These are phyloP conservation scores for Megastigmus dorsalis DNA, from an alignment of 2,888 invertebrate genomes.

Conservation along the genomic window DNA sequence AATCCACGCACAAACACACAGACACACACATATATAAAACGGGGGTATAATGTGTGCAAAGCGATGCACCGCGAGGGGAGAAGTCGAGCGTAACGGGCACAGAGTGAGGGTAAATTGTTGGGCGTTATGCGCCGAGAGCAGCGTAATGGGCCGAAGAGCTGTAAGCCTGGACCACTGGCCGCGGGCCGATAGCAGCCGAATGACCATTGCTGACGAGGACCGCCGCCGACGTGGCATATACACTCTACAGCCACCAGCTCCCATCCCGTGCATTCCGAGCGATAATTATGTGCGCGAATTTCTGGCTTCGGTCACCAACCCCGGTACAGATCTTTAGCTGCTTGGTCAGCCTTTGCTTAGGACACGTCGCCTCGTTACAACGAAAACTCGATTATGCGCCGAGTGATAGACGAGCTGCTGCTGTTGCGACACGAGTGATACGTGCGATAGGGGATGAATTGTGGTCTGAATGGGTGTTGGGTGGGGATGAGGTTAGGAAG, in stretches of 20 bases:
- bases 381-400: background rate
- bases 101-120: slow-evolving; percentile 25
- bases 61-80: background rate
- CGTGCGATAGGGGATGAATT: too few species aligned
- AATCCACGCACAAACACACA: background rate
- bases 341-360: slow-evolving; percentile 74
- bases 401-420: background rate
- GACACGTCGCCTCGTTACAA: slow-evolving; percentile 59
- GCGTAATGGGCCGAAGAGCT: slow-evolving; percentile 48
- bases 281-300: slow-evolving; percentile 66
- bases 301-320: slow-evolving; percentile 16
- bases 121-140: slow-evolving; percentile 3
- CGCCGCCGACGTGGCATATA: too few species aligned
- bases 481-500: too few species aligned
- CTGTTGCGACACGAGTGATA: too few species aligned
- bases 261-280: slow-evolving; percentile 49
- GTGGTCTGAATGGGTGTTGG: too few species aligned
- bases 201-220: slow-evolving; percentile 71
- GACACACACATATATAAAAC: too few species aligned
- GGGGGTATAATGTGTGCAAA: background rate
- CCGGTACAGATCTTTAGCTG: slow-evolving; percentile 52
- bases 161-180: slow-evolving; percentile 56
- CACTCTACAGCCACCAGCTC: too few species aligned
- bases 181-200: slow-evolving; percentile 69
- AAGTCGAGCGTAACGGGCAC: slow-evolving; percentile 13